Evolutionary conservation across 2,113 vertebrate genomes (phyloP).

Genomic region (Muntiacus muntjak): DNA sequence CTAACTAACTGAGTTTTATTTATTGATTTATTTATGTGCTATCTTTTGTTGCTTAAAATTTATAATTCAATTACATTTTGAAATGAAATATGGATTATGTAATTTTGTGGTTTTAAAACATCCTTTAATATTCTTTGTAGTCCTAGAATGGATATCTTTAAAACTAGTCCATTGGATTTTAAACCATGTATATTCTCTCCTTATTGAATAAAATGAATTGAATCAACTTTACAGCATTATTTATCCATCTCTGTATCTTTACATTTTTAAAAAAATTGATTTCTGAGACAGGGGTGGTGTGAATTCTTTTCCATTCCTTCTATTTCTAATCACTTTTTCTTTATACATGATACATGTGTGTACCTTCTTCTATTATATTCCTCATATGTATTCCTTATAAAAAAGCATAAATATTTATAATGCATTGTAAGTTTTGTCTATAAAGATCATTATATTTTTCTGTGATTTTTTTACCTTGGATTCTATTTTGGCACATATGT

Average conservation of each 20-base stretch:
- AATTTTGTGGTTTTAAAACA: neutral
- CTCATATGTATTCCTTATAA: neutral
- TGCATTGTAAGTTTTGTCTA: neutral
- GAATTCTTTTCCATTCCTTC: neutral
- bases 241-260: neutral
- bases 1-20: neutral
- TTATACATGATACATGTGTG: neutral
- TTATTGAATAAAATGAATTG: neutral
- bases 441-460: neutral
- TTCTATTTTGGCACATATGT: neutral
- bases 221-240: neutral
- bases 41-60: neutral
- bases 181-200: neutral
- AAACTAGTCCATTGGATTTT: neutral
- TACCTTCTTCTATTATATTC: neutral
- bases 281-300: neutral
- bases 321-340: neutral
- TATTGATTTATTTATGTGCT: neutral
- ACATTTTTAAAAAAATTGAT: neutral
- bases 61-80: neutral
- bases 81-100: neutral
- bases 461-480: neutral
- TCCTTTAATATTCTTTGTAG: neutral
- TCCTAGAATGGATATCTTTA: neutral
- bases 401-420: neutral